Conservation (phyloP, 2,113 vertebrate genomes). For the Laticauda colubrina region DNA sequence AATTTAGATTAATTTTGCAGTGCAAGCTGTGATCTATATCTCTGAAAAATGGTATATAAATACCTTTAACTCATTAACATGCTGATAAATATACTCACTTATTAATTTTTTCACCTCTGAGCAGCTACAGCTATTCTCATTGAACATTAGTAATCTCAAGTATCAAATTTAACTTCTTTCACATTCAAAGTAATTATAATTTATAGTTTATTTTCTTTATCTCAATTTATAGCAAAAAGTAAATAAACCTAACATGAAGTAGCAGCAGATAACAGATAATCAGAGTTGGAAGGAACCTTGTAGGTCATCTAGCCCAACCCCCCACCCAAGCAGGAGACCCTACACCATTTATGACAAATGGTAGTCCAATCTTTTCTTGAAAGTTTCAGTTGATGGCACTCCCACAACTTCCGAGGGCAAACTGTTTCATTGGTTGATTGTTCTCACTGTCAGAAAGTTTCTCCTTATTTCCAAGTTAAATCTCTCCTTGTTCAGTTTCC, state of each 20-base stretch:
- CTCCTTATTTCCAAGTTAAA: too few relatives aligned
- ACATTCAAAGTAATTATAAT: conserved; percentile 1
- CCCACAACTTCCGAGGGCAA: too few relatives aligned
- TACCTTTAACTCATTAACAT: not conserved
- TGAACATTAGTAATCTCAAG: not conserved
- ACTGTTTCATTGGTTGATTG: too few relatives aligned
- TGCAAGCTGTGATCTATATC: not conserved
- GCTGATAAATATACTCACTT: not conserved
- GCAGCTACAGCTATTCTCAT: not conserved
- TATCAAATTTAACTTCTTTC: not conserved
- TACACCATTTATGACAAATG: too few relatives aligned
- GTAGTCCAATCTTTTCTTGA: too few relatives aligned
- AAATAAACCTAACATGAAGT: not conserved
- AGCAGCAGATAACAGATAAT: not conserved
- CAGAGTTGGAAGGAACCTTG: too few relatives aligned
- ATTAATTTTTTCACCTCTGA: not conserved
- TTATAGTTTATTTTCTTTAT: conserved; percentile 5
- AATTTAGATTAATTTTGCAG: not conserved
- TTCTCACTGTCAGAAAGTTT: too few relatives aligned
- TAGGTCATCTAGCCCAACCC: too few relatives aligned
- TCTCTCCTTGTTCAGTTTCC: too few relatives aligned
- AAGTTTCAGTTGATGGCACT: too few relatives aligned
- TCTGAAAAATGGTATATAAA: not conserved
- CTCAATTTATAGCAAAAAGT: not conserved
- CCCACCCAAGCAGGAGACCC: too few relatives aligned